Base-by-base conservation (phyloP, 2,888 invertebrate species). In the Dyspetes luteomarginatus region DNA sequence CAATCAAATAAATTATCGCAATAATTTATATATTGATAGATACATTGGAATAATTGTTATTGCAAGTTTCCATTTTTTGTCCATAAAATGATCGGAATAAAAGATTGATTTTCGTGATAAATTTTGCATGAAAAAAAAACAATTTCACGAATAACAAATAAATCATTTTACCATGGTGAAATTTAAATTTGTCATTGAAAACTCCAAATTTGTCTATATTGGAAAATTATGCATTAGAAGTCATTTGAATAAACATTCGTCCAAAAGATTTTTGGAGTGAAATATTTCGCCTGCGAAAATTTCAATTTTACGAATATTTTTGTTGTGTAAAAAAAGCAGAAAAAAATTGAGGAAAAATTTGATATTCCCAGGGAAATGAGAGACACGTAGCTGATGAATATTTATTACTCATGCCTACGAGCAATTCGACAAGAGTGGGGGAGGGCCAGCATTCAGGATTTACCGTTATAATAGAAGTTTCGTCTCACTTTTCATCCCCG, bases 341-440 rank as follows among this genome's bases (percentile, higher is more conserved):
- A 4, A 19, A 58, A 4, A 3, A 52, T 9, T 24, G 15, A 43
- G 43, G 26, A 12, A 19, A 15, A 15, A 43, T 36, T 36, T 36
- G 36, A 36, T 36, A 45, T n/a, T n/a, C n/a, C n/a, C n/a, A 43
- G 19, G 45, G 22, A 60, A 19, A 17, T 3, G 41, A 41, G n/a
- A n/a, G 24, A 72, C 26, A 9, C 26, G 58, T 17, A 15, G 24
- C 50, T 60, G 78, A 78, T 72, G 72, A 78, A 78, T 78, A 78
- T 78, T 78, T 78, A 72, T 60, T 60, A 72, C 71, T 52, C 65
- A 60, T 41, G 67, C n/a, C n/a, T n/a, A n/a, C n/a, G n/a, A n/a
- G n/a, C n/a, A 72, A 78, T 36, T 36, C 36, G 36, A 12, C 24
- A 36, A 48, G 43, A 43, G 22, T 55, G 43, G 22, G 22, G 12